Base-by-base conservation (phyloP, 2,888 invertebrate species). In the Eucera pruinosa region DNA sequence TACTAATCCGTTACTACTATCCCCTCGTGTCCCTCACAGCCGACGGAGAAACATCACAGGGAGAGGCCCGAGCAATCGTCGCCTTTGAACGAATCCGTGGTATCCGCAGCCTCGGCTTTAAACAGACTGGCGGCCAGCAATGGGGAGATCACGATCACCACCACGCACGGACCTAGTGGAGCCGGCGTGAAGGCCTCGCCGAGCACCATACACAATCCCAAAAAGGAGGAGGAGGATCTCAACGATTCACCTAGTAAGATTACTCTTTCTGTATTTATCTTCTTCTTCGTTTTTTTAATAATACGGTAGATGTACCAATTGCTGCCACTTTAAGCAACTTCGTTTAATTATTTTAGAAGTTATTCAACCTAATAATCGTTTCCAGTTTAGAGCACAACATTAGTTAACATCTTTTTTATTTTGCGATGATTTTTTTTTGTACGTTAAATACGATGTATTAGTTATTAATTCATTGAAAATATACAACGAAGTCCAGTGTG, bases 231-330 rank as follows among this genome's bases (percentile, higher is more conserved):
- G 15, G 92, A 92, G 50, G 97, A 97, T 93, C 93, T 97, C 54
- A 95, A 96, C 89, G 97, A 97, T 93, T 96, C 96, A 66, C 96
- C 97, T 92, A 96, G 97, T 97, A 95, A 96, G 96, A 95, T 39
- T 45, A 41, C 41, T 36, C 13, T 15, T 20, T 2, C 45, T 52
- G 20, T 11, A 0, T 30, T 27, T 11, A 0, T 20, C 13, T 2
- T 58, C n/a, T 18, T 7, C 0, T 39, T 13, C 7, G 11, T 2
- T 9, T n/a, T n/a, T n/a, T n/a, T n/a, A n/a, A n/a, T n/a, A n/a
- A n/a, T n/a, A n/a, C n/a, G n/a, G n/a, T n/a, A n/a, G n/a, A n/a
- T n/a, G n/a, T n/a, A n/a, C n/a, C n/a, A n/a, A n/a, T n/a, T n/a
- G n/a, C n/a, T n/a, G n/a, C n/a, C n/a, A n/a, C n/a, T n/a, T n/a